Evolutionary conservation across 2,113 vertebrate genomes (phyloP).

Genomic region (Myotis brandtii): DNA sequence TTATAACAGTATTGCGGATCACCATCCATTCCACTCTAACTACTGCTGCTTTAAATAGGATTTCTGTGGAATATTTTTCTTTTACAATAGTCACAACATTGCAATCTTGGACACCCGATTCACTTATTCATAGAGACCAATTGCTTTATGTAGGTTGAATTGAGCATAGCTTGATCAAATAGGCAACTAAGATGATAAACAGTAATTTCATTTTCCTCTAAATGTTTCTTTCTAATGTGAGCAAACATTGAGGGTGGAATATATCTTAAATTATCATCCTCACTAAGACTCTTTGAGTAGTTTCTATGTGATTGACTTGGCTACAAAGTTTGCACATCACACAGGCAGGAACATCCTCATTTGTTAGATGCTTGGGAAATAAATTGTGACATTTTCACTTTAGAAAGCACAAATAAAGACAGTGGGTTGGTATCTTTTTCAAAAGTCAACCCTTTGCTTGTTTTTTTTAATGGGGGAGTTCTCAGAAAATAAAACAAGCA

Average conservation of each 20-base stretch:
- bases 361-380: not conserved
- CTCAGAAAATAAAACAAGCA: not conserved
- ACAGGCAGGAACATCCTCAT: not conserved
- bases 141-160: not conserved
- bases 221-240: not conserved
- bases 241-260: not conserved
- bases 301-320: not conserved
- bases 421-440: not conserved
- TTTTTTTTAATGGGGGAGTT: not conserved
- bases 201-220: not conserved
- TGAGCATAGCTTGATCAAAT: not conserved
- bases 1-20: not conserved
- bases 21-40: not conserved
- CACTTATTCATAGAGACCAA: not conserved
- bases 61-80: not conserved
- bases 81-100: not conserved
- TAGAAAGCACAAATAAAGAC: not conserved
- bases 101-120: not conserved
- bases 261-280: not conserved
- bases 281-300: not conserved
- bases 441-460: not conserved
- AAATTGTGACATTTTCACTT: not conserved
- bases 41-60: not conserved
- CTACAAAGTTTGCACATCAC: not conserved
- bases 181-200: not conserved